Conservation (phyloP, 2,113 vertebrate species). For the Seriola aureovittata region DNA sequence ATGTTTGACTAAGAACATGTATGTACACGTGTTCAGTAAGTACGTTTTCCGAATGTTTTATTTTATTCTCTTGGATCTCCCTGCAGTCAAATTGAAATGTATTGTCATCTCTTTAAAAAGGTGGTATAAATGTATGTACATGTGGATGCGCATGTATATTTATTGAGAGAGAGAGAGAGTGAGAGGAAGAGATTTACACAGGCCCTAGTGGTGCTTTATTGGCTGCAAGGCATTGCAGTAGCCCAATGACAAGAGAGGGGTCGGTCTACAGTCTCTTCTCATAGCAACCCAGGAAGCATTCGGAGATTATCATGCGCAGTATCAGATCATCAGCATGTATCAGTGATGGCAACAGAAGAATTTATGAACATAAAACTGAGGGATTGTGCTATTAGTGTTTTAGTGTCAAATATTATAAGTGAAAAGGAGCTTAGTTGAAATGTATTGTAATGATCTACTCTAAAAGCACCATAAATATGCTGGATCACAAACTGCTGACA, state of each 20-base stretch:
- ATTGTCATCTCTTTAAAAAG: background rate
- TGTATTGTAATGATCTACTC: background rate
- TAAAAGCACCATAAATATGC: background rate
- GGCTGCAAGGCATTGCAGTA: conserved; percentile 48
- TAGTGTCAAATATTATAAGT: background rate
- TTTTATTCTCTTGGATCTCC: background rate
- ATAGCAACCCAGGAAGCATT: conserved; percentile 75
- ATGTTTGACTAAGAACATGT: background rate
- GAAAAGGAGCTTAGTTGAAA: conserved; percentile 8
- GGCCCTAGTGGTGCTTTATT: conserved; percentile 59
- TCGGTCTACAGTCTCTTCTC: conserved; percentile 67
- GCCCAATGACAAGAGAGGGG: conserved; percentile 68
- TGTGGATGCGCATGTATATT: conserved; percentile 25
- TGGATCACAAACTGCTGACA: conserved; percentile 15
- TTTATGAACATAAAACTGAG: conserved; percentile 3
- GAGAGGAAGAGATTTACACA: conserved; percentile 32
- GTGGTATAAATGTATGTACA: background rate
- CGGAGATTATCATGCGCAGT: conserved; percentile 37
- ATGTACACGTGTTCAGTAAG: background rate
- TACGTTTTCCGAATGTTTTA: background rate
- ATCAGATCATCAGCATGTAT: conserved; percentile 22
- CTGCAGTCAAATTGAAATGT: background rate
- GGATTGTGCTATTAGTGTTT: background rate
- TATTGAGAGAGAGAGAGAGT: conserved; percentile 8
- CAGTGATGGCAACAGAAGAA: conserved; percentile 33